A percentile compares a stretch with the other conserved stretches of the same genome.
These are phyloP conservation scores for Temnothorax rugatulus DNA, from an alignment of 2,888 invertebrate genomes.

Conservation along the genomic window DNA sequence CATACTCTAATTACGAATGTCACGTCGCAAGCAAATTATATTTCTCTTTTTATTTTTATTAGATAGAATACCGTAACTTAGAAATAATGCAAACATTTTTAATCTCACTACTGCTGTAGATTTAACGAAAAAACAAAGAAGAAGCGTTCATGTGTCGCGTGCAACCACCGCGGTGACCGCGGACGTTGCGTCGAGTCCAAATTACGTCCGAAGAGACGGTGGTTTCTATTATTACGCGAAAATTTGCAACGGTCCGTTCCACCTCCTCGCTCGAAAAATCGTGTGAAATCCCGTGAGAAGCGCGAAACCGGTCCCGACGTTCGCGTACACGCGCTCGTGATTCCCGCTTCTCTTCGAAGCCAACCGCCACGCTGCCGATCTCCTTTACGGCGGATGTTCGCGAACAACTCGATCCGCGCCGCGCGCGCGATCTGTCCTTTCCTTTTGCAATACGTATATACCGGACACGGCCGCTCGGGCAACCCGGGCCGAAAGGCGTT, in stretches of 20 bases:
- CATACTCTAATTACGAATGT: background rate
- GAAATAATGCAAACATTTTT: background rate
- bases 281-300: conserved; percentile 43
- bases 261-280: conserved; percentile 23
- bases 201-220: conserved; percentile 1
- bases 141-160: conserved; percentile 10
- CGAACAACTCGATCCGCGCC: conserved; percentile 59
- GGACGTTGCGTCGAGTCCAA: conserved; percentile 15
- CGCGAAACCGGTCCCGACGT: conserved; percentile 59
- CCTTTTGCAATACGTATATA: conserved; percentile 67
- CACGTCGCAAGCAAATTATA: background rate
- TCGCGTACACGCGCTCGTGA: conserved; percentile 47
- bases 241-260: conserved; percentile 40
- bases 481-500: conserved; percentile 81
- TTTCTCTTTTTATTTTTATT: background rate
- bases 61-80: background rate
- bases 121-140: background rate
- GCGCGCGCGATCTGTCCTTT: conserved; percentile 70
- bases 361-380: conserved; percentile 49
- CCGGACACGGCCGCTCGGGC: conserved; percentile 63
- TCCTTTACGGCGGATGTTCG: conserved; percentile 60
- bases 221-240: conserved; percentile 43
- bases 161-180: conserved; percentile 13
- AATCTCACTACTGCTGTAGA: background rate
- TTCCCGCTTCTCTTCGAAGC: conserved; percentile 43